Conservation (phyloP, 92 coral and sea anemone species). For the Epizoanthus rinbou region DNA sequence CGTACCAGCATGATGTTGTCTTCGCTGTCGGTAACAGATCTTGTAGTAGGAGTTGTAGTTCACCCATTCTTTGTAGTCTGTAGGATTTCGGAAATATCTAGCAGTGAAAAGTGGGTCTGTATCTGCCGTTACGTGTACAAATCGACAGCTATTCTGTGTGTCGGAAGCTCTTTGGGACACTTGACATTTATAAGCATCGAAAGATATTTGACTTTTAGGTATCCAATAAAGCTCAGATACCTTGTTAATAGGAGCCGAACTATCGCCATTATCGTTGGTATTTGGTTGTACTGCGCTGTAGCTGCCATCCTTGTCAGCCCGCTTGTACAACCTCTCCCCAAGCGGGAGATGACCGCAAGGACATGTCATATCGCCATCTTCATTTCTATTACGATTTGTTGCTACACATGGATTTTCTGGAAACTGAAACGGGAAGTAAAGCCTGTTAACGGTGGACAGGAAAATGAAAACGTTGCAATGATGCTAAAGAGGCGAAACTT, state of each 20-base stretch:
- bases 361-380: no score
- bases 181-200: slow-evolving; percentile 1
- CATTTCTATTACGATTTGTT: no score
- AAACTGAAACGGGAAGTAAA: no score
- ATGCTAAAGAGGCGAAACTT: no score
- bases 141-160: not conserved
- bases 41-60: not conserved
- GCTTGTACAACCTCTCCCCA: not conserved
- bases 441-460: no score
- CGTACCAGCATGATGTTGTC: not conserved
- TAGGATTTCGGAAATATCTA: slow-evolving; percentile 2
- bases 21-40: slow-evolving; percentile 5
- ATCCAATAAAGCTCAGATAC: not conserved
- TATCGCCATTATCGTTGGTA: not conserved
- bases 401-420: no score
- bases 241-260: not conserved
- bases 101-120: not conserved
- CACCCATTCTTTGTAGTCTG: not conserved
- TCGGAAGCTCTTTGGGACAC: slow-evolving; percentile 3
- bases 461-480: no score
- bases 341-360: no score
- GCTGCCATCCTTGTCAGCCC: not conserved
- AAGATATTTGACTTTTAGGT: not conserved
- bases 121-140: slow-evolving; percentile 16
- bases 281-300: not conserved